Evolutionary conservation across 2,888 invertebrate genomes (phyloP).

Genomic region (Patella caerulea): DNA sequence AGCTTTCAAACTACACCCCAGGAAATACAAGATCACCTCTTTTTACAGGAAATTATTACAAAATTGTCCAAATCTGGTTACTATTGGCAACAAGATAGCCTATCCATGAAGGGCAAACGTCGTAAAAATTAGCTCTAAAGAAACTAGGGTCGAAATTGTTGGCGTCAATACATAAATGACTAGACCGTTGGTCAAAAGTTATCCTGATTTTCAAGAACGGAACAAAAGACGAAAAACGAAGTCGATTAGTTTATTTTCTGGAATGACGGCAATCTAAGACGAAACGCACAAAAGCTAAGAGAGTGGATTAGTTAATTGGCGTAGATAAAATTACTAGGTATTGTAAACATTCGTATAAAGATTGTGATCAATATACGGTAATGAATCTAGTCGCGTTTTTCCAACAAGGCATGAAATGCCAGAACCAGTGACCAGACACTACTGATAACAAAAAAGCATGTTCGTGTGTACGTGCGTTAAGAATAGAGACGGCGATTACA

Average conservation of each 20-base stretch:
- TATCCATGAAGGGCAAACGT: neutral
- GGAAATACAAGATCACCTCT: neutral
- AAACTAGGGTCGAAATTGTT: neutral
- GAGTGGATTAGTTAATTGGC: too few relatives aligned
- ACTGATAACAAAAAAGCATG: too few relatives aligned
- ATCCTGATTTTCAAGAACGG: neutral
- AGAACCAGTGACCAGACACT: too few relatives aligned
- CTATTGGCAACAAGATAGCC: neutral
- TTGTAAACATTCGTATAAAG: too few relatives aligned
- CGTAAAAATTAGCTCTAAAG: neutral
- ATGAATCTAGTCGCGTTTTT: too few relatives aligned
- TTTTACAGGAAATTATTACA: neutral
- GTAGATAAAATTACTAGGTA: too few relatives aligned
- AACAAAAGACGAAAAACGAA: conserved; percentile 3
- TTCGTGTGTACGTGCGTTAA: too few relatives aligned
- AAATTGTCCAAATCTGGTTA: neutral
- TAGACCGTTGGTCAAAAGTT: neutral
- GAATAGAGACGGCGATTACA: too few relatives aligned
- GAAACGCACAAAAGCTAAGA: too few relatives aligned
- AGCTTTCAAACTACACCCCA: neutral
- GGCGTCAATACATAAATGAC: neutral
- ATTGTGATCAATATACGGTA: too few relatives aligned
- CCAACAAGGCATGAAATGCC: too few relatives aligned
- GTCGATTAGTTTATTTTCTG: neutral
- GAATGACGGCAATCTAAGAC: neutral